A percentile compares a stretch with the other conserved stretches of the same genome.
Conservation (phyloP, 2,797 vertebrate species). For the Brotula barbata region DNA sequence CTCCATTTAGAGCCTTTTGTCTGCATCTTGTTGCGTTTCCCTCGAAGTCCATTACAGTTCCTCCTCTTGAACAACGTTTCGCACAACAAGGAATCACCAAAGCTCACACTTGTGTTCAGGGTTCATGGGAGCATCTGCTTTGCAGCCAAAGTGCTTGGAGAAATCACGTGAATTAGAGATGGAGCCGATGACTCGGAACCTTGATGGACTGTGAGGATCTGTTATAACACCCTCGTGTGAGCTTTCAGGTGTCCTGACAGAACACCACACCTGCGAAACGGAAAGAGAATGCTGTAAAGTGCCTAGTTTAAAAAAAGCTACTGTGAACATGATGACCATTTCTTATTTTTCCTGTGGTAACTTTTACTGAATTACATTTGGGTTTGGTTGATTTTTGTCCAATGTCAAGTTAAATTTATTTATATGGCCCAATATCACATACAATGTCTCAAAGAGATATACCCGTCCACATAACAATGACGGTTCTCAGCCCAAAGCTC, state of each 20-base stretch:
- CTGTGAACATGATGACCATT: too few relatives aligned
- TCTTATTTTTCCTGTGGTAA: too few relatives aligned
- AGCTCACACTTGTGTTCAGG: slow-evolving; percentile 93
- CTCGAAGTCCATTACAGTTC: slow-evolving; percentile 28
- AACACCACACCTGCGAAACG: slow-evolving; percentile 90
- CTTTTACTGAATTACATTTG: too few relatives aligned
- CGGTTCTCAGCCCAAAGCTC: too few relatives aligned
- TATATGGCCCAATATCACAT: too few relatives aligned
- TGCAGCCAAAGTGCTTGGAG: slow-evolving; percentile 89
- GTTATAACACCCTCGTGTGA: slow-evolving; percentile 95
- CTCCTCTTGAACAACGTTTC: slow-evolving; percentile 1
- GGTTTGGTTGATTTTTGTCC: too few relatives aligned
- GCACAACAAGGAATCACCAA: slow-evolving; percentile 80
- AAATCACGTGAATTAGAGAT: slow-evolving; percentile 93
- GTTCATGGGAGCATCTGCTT: slow-evolving; percentile 88
- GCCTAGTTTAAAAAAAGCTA: too few relatives aligned
- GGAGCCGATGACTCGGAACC: slow-evolving; percentile 92
- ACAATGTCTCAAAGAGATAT: too few relatives aligned
- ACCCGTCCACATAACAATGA: too few relatives aligned
- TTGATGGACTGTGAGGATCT: slow-evolving; percentile 94
- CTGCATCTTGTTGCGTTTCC: slow-evolving; percentile 13
- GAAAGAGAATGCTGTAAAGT: too few relatives aligned
- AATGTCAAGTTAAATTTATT: too few relatives aligned
- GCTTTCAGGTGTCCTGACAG: slow-evolving; percentile 92
- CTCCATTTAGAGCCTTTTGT: slow-evolving; percentile 36